Percentiles rank a stretch among this genome's conserved stretches.
These are phyloP conservation scores for Ceramica pisi DNA, from an alignment of 2,888 invertebrate genomes.

Conservation along the genomic window DNA sequence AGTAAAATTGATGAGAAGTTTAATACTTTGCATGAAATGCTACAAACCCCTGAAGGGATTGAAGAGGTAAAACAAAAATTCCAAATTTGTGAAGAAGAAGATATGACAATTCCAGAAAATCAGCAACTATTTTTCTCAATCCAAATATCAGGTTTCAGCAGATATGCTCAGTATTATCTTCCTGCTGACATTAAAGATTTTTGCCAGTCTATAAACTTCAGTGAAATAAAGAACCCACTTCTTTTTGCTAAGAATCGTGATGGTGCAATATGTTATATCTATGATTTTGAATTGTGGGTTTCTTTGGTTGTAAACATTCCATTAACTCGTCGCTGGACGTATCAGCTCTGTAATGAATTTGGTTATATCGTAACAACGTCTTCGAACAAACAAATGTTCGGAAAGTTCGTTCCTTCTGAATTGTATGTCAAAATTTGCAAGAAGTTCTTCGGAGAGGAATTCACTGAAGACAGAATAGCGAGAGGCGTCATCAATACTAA, in stretches of 20 bases:
- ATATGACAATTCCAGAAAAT: slow-evolving; percentile 76
- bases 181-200: slow-evolving; percentile 16
- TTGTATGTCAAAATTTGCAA: slow-evolving; percentile 81
- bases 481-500: slow-evolving; percentile 83
- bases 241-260: neutral
- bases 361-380: slow-evolving; percentile 93
- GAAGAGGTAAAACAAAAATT: slow-evolving; percentile 74
- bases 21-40: slow-evolving; percentile 69
- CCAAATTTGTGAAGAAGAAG: slow-evolving; percentile 75
- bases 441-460: slow-evolving; percentile 82
- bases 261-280: neutral
- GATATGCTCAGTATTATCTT: slow-evolving; percentile 63
- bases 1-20: slow-evolving; percentile 74
- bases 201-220: neutral
- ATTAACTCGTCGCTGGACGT: accelerated
- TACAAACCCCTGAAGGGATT: slow-evolving; percentile 75
- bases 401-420: slow-evolving; percentile 82
- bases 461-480: slow-evolving; percentile 76
- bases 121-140: slow-evolving; percentile 76
- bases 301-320: neutral
- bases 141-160: slow-evolving; percentile 70
- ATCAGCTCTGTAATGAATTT: slow-evolving; percentile 93
- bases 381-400: slow-evolving; percentile 90
- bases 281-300: slow-evolving; percentile 51
- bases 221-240: neutral